Conservation (phyloP, 2,888 invertebrate species). For the Celastrina argiolus region DNA sequence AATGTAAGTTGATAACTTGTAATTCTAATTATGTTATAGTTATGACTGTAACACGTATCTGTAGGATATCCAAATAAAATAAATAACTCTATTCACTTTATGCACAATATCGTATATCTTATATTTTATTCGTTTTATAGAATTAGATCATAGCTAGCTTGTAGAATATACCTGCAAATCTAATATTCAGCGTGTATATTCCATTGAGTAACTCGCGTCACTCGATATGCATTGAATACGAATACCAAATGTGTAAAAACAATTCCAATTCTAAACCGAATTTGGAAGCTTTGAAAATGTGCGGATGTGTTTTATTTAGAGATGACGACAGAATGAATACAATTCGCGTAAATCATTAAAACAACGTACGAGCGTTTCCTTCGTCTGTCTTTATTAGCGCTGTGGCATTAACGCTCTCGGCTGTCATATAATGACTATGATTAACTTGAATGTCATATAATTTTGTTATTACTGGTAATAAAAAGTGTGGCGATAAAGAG, state of each 20-base stretch:
- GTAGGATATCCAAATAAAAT: too few species aligned
- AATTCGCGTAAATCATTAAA: too few species aligned
- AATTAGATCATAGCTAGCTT: not conserved
- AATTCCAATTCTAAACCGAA: not conserved
- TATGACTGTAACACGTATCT: too few species aligned
- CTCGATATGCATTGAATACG: slow-evolving; percentile 11
- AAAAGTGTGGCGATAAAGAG: not conserved
- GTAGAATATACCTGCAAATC: not conserved
- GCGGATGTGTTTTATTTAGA: not conserved
- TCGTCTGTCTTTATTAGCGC: not conserved
- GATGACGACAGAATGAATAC: not conserved
- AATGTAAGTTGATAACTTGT: too few species aligned
- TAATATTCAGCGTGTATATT: slow-evolving; percentile 6
- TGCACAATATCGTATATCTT: too few species aligned
- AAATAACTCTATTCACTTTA: too few species aligned
- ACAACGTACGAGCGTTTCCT: not conserved
- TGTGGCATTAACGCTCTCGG: not conserved
- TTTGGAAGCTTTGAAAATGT: not conserved
- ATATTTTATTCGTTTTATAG: not conserved
- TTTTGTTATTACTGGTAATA: not conserved
- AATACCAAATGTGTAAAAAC: slow-evolving; percentile 9
- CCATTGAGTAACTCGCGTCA: not conserved
- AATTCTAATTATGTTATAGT: too few species aligned
- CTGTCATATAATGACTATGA: not conserved
- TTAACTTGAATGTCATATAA: not conserved